A percentile compares a stretch with the other conserved stretches of the same genome.
These are phyloP conservation scores for Drosophila nannoptera DNA, from an alignment of 1,140 invertebrate genomes.

Conservation along the genomic window DNA sequence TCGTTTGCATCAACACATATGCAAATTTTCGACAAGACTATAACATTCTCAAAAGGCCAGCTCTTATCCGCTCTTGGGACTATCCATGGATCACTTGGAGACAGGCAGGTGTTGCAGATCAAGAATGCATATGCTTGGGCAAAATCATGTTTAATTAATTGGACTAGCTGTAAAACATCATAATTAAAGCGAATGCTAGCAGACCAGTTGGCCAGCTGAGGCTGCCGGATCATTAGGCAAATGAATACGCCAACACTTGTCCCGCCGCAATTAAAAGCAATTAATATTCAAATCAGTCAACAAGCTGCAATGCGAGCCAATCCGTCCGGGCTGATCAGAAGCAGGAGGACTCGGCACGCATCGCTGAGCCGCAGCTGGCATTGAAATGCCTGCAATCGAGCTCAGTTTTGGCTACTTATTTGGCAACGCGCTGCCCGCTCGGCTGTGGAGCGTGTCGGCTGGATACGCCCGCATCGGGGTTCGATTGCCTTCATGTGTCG, in stretches of 20 bases:
- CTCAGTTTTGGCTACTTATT: constrained; percentile 30
- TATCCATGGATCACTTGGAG: constrained; percentile 4
- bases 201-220: constrained; percentile 14
- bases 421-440: constrained; percentile 31
- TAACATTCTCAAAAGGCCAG: no score
- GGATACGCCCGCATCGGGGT: background rate
- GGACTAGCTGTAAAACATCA: constrained; percentile 68
- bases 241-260: constrained; percentile 47
- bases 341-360: constrained; percentile 17
- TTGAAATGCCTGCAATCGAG: constrained; percentile 23
- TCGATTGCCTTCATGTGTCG: constrained; percentile 16
- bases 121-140: constrained; percentile 38
- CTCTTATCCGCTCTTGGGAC: constrained; percentile 27
- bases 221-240: constrained; percentile 60
- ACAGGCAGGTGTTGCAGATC: constrained; percentile 5
- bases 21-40: constrained; percentile 30
- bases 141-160: constrained; percentile 75
- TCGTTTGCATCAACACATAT: constrained; percentile 31
- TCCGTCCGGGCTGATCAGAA: constrained; percentile 20
- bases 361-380: constrained; percentile 21
- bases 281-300: constrained; percentile 59
- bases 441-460: no score
- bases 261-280: constrained; percentile 54
- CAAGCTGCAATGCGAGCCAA: constrained; percentile 7
- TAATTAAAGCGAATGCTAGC: constrained; percentile 56